phyloP scores from a whole-genome alignment of 2,888 invertebrate genomes.

The Dastarcus helophoroides region DNA sequence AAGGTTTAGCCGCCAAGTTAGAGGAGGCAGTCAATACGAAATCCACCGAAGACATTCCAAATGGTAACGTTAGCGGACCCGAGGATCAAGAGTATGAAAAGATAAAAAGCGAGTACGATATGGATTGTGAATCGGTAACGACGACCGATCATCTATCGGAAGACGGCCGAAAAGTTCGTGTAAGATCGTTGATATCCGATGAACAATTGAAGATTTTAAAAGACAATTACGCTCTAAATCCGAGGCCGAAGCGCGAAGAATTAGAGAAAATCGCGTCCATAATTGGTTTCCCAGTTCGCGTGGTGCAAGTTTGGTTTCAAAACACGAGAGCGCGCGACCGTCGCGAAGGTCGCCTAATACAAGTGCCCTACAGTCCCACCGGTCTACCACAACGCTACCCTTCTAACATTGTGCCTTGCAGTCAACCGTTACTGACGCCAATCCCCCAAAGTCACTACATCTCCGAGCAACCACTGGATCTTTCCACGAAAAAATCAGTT shows the following conservation, averaged over 20 bases:
- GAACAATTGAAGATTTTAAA: constrained; percentile 84
- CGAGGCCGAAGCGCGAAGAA: constrained; percentile 89
- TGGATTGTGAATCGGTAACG: constrained; percentile 42
- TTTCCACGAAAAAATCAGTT: constrained; percentile 69
- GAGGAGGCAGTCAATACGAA: constrained; percentile 50
- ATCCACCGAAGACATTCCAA: constrained; percentile 42
- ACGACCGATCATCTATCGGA: constrained; percentile 37
- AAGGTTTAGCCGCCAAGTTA: constrained; percentile 67
- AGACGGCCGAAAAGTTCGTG: constrained; percentile 71
- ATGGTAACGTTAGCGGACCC: constrained; percentile 46
- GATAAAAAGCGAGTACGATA: constrained; percentile 40
- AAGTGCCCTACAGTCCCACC: constrained; percentile 36
- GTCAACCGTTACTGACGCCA: constrained; percentile 1
- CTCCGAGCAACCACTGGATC: constrained; percentile 76
- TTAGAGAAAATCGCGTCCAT: constrained; percentile 77
- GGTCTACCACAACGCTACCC: constrained; percentile 12
- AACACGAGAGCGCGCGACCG: constrained; percentile 86
- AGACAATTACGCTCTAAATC: constrained; percentile 80
- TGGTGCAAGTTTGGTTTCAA: constrained; percentile 94
- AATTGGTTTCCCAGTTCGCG: constrained; percentile 62
- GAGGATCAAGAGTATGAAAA: constrained; percentile 39
- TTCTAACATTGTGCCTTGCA: constrained; percentile 12
- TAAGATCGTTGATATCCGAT: constrained; percentile 87
- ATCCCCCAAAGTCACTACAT: constrained; percentile 21
- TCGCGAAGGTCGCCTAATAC: constrained; percentile 48